Evolutionary conservation across 2,797 vertebrate species (phyloP), one percentile per base, ranked within the genome.

Genomic region (Urosaurus nigricauda): DNA sequence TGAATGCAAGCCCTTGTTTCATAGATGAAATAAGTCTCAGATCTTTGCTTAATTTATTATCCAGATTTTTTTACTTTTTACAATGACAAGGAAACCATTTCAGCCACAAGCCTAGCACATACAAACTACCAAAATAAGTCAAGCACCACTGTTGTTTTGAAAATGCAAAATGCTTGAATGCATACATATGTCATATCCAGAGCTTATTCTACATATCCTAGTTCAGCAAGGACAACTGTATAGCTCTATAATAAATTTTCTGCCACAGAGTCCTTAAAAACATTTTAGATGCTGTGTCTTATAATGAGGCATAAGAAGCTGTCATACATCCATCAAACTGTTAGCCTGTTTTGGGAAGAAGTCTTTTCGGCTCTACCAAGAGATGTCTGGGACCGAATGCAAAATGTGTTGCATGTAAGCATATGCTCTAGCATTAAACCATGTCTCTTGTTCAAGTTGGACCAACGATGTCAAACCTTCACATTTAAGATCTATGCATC

Each of bases 1-100:
- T 91, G 91, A 96, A 97, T 87, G 95, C 91, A 85, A 86, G 56
- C 77, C 75, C 79, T 93, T 90, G 94, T 96, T 95, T 95, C 94
- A 94, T 68, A 95, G 94, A 87, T 35, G 58, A 95, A 96, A 96
- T 91, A 92, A 93, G 90, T 94, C 95, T 95, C 94, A 94, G 91
- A 96, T 94, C 94, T 94, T 40, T 94, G 91, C 92, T 96, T 92
- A 73, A 56, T 92, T 90, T 89, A 95, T 94, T 85, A 65, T 79
- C 58, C 80, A 92, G 17, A 89, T 53, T 73, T 89, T 88, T 90
- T 60, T 93, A 95, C 94, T 87, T 77, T 95, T 94, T 94, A 91
- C 95, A 93, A 92, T 88, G 79, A 90, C 85, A 88, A 94, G 92
- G 91, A 95, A 94, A 89, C 40, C 78, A 68, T 86, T 84, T 89